Conservation (phyloP, 2,888 invertebrate genomes). For the Stratiomys singularior region DNA sequence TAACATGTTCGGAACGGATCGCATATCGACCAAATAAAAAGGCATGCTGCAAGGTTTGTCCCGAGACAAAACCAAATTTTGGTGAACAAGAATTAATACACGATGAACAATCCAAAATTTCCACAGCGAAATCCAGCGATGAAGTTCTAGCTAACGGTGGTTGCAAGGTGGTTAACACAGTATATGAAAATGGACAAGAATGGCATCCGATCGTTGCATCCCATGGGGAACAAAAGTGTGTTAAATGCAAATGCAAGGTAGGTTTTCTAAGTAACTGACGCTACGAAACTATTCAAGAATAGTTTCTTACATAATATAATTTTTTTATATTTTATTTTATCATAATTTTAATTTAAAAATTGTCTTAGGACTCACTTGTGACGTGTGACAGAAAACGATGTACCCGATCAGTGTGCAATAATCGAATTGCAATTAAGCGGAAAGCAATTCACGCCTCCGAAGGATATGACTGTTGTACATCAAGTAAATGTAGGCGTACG, state of each 20-base stretch:
- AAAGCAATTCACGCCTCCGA: slow-evolving; percentile 70
- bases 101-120: slow-evolving; percentile 61
- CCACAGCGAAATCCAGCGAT: slow-evolving; percentile 66
- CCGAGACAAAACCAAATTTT: slow-evolving; percentile 67
- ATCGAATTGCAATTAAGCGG: slow-evolving; percentile 65
- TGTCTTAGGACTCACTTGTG: slow-evolving; percentile 79
- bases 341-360: neutral
- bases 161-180: slow-evolving; percentile 76
- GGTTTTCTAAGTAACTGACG: slow-evolving; percentile 56
- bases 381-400: slow-evolving; percentile 85
- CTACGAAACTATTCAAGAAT: neutral
- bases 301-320: too few species aligned
- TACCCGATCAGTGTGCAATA: slow-evolving; percentile 76
- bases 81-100: slow-evolving; percentile 55
- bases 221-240: slow-evolving; percentile 88
- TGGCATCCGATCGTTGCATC: slow-evolving; percentile 91
- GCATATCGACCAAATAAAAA: slow-evolving; percentile 79
- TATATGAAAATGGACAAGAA: slow-evolving; percentile 76
- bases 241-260: slow-evolving; percentile 92
- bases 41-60: slow-evolving; percentile 84
- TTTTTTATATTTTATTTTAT: neutral
- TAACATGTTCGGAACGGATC: slow-evolving; percentile 78
- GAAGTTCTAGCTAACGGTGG: slow-evolving; percentile 83
- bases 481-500: slow-evolving; percentile 62
- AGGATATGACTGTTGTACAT: slow-evolving; percentile 65